Base-by-base conservation (phyloP, 2,113 vertebrate species). In the Carollia perspicillata region DNA sequence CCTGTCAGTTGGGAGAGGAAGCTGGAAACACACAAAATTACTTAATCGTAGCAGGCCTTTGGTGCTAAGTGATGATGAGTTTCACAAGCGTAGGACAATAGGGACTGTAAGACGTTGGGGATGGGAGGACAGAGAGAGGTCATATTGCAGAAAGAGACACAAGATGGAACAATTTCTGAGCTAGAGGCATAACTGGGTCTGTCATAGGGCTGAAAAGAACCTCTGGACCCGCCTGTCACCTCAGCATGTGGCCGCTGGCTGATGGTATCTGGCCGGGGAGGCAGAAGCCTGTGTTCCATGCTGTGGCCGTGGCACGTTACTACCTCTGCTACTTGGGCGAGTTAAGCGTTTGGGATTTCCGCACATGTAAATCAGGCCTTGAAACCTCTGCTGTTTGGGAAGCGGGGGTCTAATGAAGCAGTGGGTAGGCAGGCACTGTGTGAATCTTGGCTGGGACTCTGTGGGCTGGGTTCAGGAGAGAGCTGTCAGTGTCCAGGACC, bases 231-330 rank as follows among this genome's bases (percentile, higher is more conserved):
- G 16, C 37, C 12, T 5, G 6, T 40, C 17, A 8, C 0, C 2
- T 40, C 11, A n/a, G 55, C 23, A 6, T 2, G 12, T 40, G 0
- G 2, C 37, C 1, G 0, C 33, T 3, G 20, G 53, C 63, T 16
- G 40, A 1, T 26, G 42, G 1, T 8, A 23, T 80, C 33, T 28
- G 49, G 20, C 51, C 5, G 10, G 28, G 23, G 55, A 49, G 2
- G 17, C 40, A 16, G 42, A 26, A 47, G 13, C 40, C 17, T 30
- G 2, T 1, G 49, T n/a, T 72, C n/a, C 6, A 5, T 47, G 17
- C 47, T 35, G 0, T 12, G 72, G 47, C 71, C 2, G 33, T 30
- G 10, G 0, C 16, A 0, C 68, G 37, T 28, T 16, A 37, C 13
- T 20, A 37, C 13, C 49, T 74, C 42, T 28, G 30, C 49, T 47